Percentiles rank a stretch among this genome's conserved stretches.
Conservation (phyloP, 2,113 vertebrate genomes). For the Megaceryle torquata region DNA sequence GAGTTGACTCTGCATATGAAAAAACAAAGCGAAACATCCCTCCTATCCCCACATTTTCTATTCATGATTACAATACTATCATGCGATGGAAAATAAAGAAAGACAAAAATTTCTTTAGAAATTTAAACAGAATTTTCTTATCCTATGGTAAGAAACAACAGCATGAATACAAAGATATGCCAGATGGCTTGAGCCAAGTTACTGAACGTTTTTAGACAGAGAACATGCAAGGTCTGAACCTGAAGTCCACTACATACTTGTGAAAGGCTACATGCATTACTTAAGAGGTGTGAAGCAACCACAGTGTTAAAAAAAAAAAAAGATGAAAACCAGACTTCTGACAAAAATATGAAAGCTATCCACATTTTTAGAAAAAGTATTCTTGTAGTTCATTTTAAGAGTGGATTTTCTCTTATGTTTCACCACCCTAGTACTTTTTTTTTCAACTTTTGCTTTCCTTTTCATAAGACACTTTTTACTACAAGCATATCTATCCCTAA, state of each 20-base stretch:
- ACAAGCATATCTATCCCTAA: neutral
- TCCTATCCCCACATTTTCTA: neutral
- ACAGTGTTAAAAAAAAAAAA: neutral
- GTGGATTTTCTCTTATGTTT: neutral
- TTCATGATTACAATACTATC: neutral
- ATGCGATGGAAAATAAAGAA: neutral
- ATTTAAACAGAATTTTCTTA: constrained; percentile 5
- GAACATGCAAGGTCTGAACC: neutral
- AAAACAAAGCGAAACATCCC: neutral
- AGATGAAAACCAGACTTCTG: neutral
- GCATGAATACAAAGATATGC: neutral
- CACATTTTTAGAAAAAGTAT: neutral
- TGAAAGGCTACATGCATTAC: constrained; percentile 21
- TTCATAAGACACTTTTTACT: neutral
- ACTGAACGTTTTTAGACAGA: constrained; percentile 24
- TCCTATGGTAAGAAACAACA: neutral
- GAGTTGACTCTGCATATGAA: neutral
- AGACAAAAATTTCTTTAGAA: neutral
- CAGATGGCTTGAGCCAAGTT: constrained; percentile 11
- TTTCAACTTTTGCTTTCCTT: neutral
- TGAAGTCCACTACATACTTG: neutral
- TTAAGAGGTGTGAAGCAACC: constrained; percentile 28
- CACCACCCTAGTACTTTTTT: neutral
- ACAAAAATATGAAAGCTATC: neutral
- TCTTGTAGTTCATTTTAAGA: neutral